These are phyloP conservation scores for Junco hyemalis DNA, from an alignment of 2,113 vertebrate genomes.

Conservation along the genomic window DNA sequence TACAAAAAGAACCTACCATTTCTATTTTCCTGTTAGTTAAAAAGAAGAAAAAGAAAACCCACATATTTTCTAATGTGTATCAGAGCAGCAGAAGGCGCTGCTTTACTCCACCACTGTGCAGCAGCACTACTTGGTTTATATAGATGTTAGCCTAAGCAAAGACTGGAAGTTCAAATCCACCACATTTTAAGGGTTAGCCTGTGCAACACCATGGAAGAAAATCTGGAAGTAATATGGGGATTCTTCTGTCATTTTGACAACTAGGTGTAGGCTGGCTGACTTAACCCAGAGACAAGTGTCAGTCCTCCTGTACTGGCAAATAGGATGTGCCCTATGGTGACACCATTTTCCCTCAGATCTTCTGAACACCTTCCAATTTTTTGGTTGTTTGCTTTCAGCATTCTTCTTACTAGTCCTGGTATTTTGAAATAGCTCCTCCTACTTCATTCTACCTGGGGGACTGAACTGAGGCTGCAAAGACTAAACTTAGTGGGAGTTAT, in stretches of 20 bases:
- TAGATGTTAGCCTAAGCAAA: not conserved
- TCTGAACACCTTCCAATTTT: not conserved
- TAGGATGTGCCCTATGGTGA: not conserved
- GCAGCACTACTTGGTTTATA: not conserved
- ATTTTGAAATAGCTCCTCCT: not conserved
- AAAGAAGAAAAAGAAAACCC: not conserved
- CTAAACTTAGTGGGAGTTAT: not conserved
- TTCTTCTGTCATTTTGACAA: not conserved
- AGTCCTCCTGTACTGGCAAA: not conserved
- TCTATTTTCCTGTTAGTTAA: not conserved
- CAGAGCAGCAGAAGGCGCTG: not conserved
- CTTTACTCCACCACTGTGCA: not conserved
- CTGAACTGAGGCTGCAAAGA: not conserved
- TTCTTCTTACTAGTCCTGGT: not conserved
- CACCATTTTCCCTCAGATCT: not conserved
- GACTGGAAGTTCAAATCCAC: not conserved
- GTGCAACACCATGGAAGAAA: not conserved
- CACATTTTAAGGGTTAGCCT: not conserved
- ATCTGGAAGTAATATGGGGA: not conserved
- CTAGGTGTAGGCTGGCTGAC: not conserved
- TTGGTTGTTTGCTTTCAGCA: not conserved
- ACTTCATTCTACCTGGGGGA: not conserved
- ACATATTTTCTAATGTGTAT: accelerated
- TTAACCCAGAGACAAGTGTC: not conserved
- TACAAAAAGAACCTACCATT: not conserved